These are phyloP conservation scores for Petaurus breviceps DNA, from an alignment of 2,113 vertebrate species.

Conservation along the genomic window DNA sequence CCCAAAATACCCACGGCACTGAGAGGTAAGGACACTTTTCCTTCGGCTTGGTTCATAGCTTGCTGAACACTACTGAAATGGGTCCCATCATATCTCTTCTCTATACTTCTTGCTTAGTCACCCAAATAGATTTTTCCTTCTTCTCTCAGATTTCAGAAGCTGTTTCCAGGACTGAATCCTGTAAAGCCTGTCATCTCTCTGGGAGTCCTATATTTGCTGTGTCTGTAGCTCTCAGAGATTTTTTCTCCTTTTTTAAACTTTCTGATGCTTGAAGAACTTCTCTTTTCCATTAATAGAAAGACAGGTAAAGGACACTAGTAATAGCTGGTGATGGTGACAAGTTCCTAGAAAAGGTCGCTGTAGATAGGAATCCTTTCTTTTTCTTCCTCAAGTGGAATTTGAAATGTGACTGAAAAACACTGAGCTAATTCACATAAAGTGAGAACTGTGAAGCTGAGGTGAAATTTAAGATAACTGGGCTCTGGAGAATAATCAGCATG, in stretches of 20 bases:
- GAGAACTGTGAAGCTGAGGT: neutral
- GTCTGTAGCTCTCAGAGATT: neutral
- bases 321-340: neutral
- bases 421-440: neutral
- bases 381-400: neutral
- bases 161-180: neutral
- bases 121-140: neutral
- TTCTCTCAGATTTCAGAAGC: neutral
- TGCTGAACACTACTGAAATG: neutral
- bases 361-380: neutral
- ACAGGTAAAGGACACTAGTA: neutral
- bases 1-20: neutral
- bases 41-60: neutral
- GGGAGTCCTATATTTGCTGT: neutral
- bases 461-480: neutral
- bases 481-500: neutral
- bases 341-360: neutral
- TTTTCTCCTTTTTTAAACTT: too few relatives aligned
- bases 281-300: neutral
- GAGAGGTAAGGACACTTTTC: neutral
- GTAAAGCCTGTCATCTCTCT: neutral
- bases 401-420: neutral
- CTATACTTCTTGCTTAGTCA: neutral
- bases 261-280: neutral
- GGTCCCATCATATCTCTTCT: neutral